phyloP scores from a whole-genome alignment of 2,113 vertebrate genomes.

The Deroptyus accipitrinus region DNA sequence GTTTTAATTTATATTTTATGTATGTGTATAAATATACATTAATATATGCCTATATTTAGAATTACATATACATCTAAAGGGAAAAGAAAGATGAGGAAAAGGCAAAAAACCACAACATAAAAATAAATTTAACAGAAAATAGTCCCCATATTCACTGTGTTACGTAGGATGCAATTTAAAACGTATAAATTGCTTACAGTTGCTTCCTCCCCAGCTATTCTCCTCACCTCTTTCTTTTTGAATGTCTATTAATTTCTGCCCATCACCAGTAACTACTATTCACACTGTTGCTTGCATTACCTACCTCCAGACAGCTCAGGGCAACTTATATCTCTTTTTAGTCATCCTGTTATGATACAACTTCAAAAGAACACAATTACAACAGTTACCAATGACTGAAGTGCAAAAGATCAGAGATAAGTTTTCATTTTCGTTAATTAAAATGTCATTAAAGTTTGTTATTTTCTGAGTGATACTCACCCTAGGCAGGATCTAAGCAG shows the following conservation, averaged over 20 bases:
- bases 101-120: background rate
- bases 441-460: slow-evolving; percentile 6
- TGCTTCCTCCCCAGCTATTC: background rate
- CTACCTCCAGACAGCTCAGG: background rate
- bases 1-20: background rate
- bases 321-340: background rate
- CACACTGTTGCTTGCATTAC: background rate
- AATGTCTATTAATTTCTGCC: background rate
- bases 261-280: background rate
- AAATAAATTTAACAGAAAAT: background rate
- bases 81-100: background rate
- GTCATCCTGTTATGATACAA: background rate
- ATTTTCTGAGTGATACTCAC: background rate
- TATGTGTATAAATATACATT: background rate
- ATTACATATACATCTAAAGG: background rate
- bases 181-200: background rate
- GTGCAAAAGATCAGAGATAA: background rate
- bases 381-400: background rate
- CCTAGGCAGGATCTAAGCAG: background rate
- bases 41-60: background rate
- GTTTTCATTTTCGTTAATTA: slow-evolving; percentile 16
- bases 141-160: background rate
- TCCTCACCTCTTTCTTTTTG: background rate
- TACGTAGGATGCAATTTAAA: background rate
- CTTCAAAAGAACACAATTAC: slow-evolving; percentile 18